These are phyloP conservation scores for Cataglyphis hispanica DNA, from an alignment of 1,140 invertebrate species.

Conservation along the genomic window DNA sequence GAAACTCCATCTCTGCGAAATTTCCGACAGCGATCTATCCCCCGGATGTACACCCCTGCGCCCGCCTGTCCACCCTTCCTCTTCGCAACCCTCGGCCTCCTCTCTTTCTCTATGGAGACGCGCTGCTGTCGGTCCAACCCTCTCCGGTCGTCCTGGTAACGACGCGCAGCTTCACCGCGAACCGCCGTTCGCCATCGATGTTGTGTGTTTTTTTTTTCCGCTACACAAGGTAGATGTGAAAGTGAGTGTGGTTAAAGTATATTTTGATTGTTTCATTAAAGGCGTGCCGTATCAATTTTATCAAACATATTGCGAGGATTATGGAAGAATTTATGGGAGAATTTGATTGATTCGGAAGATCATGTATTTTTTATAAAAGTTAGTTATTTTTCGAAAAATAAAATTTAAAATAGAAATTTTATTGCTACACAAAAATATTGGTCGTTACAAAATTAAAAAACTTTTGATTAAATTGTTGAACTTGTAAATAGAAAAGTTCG, in stretches of 20 bases:
- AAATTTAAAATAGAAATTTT: background rate
- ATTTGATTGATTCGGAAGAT: background rate
- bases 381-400: background rate
- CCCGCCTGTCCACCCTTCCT: conserved; percentile 72
- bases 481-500: background rate
- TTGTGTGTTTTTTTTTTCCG: conserved; percentile 5
- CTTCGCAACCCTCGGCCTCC: conserved; percentile 67
- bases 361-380: background rate
- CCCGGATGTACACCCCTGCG: conserved; percentile 81
- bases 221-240: background rate
- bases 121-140: conserved; percentile 82
- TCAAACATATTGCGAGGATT: background rate
- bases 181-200: conserved; percentile 44
- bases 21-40: conserved; percentile 80
- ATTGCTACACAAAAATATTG: background rate
- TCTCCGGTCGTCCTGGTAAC: conserved; percentile 85
- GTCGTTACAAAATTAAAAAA: background rate
- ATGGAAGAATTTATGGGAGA: background rate
- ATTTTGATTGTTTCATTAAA: background rate
- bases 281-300: background rate
- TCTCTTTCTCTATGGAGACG: conserved; percentile 80
- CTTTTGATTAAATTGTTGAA: background rate
- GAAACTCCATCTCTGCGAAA: conserved; percentile 86
- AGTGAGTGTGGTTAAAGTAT: background rate
- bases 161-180: conserved; percentile 69